Percentiles rank a stretch among this genome's conserved stretches.
Evolutionary conservation across 2,113 vertebrate genomes (phyloP).

Genomic region (Sander vitreus): DNA sequence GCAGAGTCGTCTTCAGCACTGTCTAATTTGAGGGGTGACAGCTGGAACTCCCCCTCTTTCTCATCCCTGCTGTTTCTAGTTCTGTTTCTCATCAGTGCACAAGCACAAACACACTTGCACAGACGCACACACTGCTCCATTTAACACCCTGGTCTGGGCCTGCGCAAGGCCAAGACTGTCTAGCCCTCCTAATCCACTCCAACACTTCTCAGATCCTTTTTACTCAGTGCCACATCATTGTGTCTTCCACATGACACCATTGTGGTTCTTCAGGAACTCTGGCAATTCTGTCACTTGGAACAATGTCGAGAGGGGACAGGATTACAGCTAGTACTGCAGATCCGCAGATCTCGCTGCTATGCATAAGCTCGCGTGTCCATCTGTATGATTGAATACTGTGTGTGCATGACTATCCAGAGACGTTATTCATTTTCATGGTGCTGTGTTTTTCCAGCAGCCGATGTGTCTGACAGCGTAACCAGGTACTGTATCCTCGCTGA

Average conservation of each 20-base stretch:
- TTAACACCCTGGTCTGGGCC: slow-evolving; percentile 33
- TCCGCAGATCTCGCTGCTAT: slow-evolving; percentile 20
- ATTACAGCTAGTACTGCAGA: slow-evolving; percentile 30
- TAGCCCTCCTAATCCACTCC: slow-evolving; percentile 33
- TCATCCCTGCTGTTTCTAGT: background rate
- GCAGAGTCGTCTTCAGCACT: background rate
- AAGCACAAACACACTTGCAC: slow-evolving; percentile 17
- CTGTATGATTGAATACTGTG: slow-evolving; percentile 55
- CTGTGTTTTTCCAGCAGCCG: slow-evolving; percentile 65
- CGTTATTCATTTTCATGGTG: slow-evolving; percentile 63
- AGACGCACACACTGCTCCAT: slow-evolving; percentile 14
- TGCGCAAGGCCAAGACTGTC: slow-evolving; percentile 11
- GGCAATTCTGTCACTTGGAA: slow-evolving; percentile 58
- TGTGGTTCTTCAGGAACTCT: slow-evolving; percentile 67
- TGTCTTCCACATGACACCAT: slow-evolving; percentile 55
- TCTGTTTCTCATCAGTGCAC: slow-evolving; percentile 50
- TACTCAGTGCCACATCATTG: slow-evolving; percentile 55
- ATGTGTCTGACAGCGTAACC: slow-evolving; percentile 65
- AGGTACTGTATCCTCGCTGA: slow-evolving; percentile 72
- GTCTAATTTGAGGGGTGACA: slow-evolving; percentile 6
- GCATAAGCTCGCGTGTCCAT: slow-evolving; percentile 22
- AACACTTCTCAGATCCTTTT: slow-evolving; percentile 38
- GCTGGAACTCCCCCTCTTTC: background rate
- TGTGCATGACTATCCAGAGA: slow-evolving; percentile 53
- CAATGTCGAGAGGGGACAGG: slow-evolving; percentile 25